Evolutionary conservation across 1,140 invertebrate species (phyloP), one percentile per base, ranked within the genome.

Genomic region (Hestina assimilis): DNA sequence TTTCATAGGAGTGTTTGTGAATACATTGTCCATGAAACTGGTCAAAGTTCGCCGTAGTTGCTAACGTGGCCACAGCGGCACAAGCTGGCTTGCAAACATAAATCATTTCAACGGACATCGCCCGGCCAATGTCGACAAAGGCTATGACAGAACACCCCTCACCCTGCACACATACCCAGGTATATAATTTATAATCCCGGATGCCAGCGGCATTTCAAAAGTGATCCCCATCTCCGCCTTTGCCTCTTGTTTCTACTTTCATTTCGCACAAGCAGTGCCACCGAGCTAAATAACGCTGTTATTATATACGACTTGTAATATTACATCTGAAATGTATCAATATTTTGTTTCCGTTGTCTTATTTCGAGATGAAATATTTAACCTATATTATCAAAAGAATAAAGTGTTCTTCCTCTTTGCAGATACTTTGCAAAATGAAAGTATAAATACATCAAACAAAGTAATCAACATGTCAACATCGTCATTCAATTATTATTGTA

Each of bases 101-200:
- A 68, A 71, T 71, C 68, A 71, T 71, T 58, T 64, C 62, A 71
- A 60, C 68, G 45, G 56, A 57, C 57, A 52, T 62, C 58, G 64
- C 58, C 56, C 58, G 64, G 31, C 45, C 63, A 52, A 57, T 53
- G 62, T 61, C 66, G 55, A 65, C 62, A 63, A 59, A 64, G 65
- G 47, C 64, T 61, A 47, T 62, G 61, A 71, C 59, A 71, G 61
- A 43, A 55, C 60, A 63, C 57, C 57, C 59, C 54, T 63, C 48
- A 42, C 52, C 55, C 45, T 55, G 47, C 43, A 28, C 24, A 65
- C 57, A 50, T 61, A 66, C 29, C 23, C 57, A 62, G 53, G 56
- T 63, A 61, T 60, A 66, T 53, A 62, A 63, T 67, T 60, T 64
- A 63, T 63, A 60, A 67, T 64, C 57, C 57, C 60, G 65, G 56